Base-by-base conservation (phyloP, 53 echinoderm and acorn worm genomes). In the Patiria pectinifera region DNA sequence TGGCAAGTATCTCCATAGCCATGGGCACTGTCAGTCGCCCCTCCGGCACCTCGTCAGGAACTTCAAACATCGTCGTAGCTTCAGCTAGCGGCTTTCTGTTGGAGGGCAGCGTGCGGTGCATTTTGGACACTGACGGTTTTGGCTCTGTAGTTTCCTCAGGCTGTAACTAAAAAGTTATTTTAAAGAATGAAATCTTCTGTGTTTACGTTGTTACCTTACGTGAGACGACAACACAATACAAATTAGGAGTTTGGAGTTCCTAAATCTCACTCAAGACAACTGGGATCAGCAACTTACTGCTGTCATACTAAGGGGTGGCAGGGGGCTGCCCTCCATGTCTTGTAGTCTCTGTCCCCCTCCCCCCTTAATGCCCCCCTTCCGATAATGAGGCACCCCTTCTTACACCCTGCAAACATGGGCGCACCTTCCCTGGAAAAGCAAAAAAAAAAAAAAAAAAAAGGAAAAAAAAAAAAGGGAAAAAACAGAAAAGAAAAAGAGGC, bases 1-100 rank as follows among this genome's bases (percentile, higher is more conserved):
- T 98, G 48, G 96, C 95, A 2, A 98, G 94, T 12, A 98, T 87
- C 69, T 98, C 96, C 80, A 97, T 84, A 13, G 96, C 96, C 92
- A 94, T 93, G 76, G 88, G 93, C 11, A 98, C 97, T 0, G 99
- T 94, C 46, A 98, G 35, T 44, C 96, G 71, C 0, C 99, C 99
- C 24, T 78, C 85, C 5, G 96, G 99, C 35, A 98, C 87, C 22
- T 91, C 83, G 60, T 94, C 94, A 10, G 94, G 82, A 12, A 86
- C 85, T 43, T 89, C 69, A 78, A 97, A 92, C 58, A 97, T 69
- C 12, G 89, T 44, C 19, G 91, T 78, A 13, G 72, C 70, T 35
- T 92, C 93, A 6, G 91, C 89, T 13, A 79, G 87, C 11, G 80
- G 70, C 69, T 48, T 13, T 47, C 94, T 89, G 66, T 77, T 84